phyloP scores from a whole-genome alignment of 2,113 vertebrate species.

The Atlantisia rogersi region DNA sequence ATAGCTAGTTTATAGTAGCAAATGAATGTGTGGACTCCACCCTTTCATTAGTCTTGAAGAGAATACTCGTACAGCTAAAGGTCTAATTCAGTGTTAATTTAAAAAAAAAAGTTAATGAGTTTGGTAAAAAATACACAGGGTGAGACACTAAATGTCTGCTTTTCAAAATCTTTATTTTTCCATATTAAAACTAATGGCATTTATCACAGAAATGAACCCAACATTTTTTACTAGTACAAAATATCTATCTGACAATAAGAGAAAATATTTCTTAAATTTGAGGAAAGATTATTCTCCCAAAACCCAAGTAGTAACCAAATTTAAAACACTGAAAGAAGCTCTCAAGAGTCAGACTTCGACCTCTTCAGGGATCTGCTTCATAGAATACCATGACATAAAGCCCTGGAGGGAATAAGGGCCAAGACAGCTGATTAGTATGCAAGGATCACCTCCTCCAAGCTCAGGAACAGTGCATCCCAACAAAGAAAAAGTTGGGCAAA shows the following conservation, averaged over 20 bases:
- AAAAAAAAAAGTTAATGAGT: background rate
- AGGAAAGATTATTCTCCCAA: background rate
- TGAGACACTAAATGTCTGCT: background rate
- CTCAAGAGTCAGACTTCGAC: background rate
- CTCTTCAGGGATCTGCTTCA: no score
- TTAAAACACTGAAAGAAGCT: background rate
- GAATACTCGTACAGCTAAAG: background rate
- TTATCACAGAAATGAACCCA: background rate
- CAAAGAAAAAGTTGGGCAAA: no score
- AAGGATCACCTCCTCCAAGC: no score
- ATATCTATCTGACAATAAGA: background rate
- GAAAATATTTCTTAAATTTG: background rate
- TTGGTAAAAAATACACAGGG: rapidly evolving
- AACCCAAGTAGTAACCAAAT: background rate
- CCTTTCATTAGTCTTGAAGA: background rate
- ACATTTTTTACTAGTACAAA: background rate
- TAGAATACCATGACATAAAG: no score
- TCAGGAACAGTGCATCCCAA: no score
- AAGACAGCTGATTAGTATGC: no score
- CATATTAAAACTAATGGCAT: background rate
- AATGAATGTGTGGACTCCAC: background rate
- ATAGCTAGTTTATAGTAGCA: background rate
- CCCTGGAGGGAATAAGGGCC: no score
- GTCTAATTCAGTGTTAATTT: background rate
- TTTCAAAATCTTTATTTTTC: background rate